Conservation (phyloP, 2,113 vertebrate species). For the Blennius ocellaris region DNA sequence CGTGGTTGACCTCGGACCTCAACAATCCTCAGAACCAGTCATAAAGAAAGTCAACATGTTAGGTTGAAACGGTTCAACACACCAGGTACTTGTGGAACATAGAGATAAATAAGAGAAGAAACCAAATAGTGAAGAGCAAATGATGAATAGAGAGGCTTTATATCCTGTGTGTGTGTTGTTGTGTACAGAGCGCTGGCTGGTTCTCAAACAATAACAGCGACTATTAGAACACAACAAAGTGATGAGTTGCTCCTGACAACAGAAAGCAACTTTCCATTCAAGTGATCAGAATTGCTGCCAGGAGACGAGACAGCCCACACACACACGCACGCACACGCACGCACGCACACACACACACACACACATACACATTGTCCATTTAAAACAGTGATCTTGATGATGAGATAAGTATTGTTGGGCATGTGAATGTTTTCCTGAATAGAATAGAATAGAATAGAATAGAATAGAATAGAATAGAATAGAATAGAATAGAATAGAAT, state of each 20-base stretch:
- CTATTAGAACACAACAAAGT: constrained; percentile 27
- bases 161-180: background rate
- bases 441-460: background rate
- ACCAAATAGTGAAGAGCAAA: too few relatives aligned
- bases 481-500: background rate
- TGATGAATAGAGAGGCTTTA: too few relatives aligned
- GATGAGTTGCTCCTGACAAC: constrained; percentile 29
- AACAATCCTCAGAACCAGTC: background rate
- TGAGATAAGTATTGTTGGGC: background rate
- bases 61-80: background rate
- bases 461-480: background rate
- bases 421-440: background rate
- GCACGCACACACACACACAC: background rate
- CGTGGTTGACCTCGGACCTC: constrained; percentile 16
- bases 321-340: constrained; percentile 1
- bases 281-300: constrained; percentile 43
- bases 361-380: background rate
- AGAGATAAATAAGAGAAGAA: too few relatives aligned
- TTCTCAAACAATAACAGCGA: background rate
- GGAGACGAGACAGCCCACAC: constrained; percentile 27
- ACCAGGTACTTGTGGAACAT: background rate
- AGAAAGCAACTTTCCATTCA: constrained; percentile 51
- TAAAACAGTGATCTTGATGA: background rate
- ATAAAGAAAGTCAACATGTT: background rate
- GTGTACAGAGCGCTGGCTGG: background rate